Evolutionary conservation across 2,797 vertebrate genomes (phyloP), one percentile per base, ranked within the genome.

Genomic region (Labroides dimidiatus): DNA sequence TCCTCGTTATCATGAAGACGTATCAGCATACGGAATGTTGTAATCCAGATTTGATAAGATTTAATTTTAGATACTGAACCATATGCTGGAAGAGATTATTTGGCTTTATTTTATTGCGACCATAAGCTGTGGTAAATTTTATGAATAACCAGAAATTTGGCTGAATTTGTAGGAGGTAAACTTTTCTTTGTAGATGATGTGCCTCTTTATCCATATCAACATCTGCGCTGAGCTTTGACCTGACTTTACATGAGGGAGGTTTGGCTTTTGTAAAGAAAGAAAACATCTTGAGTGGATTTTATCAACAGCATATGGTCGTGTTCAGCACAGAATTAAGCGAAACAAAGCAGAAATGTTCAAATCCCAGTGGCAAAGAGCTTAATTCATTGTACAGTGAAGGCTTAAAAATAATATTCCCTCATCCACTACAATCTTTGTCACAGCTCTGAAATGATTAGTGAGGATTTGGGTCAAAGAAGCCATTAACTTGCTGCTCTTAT

Each of bases 401-500:
- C 69, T 85, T 86, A 86, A 81, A 84, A 82, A 63, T 71, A 84
- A 84, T 71, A 81, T 79, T 39, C 48, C 55, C 64, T 53, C 78
- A 62, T 44, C 77, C 58, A 57, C 37, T 61, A 52, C 27, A 80
- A 84, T 89, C 76, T 86, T 87, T 76, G 67, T 86, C 75, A 79
- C 71, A 75, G 84, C 86, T 88, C 64, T 88, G 78, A 88, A 88
- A 88, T 87, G 86, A 92, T 92, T 89, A 90, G 81, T 72, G 56
- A 61, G 84, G 89, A 91, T 90, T 91, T 85, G 75, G 88, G 82
- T 89, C 69, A 89, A 84, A 69, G 58, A 81, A 76, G 70, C 86
- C 78, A 77, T 84, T 84, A 84, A 81, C 62, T 59, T 79, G 48
- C 64, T 75, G 42, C 45, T 69, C 57, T 84, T 79, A 79, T 85